phyloP scores from a whole-genome alignment of 1,140 invertebrate species.

The Muscidifurax raptorellus region DNA sequence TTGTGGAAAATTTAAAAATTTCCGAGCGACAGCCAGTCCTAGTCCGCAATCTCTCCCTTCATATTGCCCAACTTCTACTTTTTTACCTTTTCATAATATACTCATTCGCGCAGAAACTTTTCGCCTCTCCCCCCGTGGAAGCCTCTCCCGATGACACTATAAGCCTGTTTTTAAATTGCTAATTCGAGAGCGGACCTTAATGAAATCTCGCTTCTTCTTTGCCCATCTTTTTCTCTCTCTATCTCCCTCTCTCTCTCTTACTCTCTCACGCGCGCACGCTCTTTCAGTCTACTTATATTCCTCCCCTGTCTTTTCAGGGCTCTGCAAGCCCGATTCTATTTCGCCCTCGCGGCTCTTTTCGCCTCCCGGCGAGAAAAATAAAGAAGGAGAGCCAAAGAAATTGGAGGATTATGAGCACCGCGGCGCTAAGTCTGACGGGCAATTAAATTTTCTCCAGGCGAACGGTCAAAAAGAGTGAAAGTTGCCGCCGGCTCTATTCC shows the following conservation, averaged over 20 bases:
- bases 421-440: constrained; percentile 55
- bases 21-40: background rate
- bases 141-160: constrained; percentile 52
- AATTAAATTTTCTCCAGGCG: constrained; percentile 61
- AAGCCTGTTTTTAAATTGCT: constrained; percentile 69
- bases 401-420: constrained; percentile 60
- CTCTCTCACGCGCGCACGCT: too few species aligned
- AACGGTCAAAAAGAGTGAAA: constrained; percentile 56
- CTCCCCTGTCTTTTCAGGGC: constrained; percentile 33
- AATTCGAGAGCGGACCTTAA: constrained; percentile 64
- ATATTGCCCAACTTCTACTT: background rate
- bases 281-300: constrained; percentile 37
- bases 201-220: constrained; percentile 64
- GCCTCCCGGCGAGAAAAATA: constrained; percentile 53
- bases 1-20: background rate
- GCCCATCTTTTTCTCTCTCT: constrained; percentile 12
- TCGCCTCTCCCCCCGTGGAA: too few species aligned
- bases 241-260: background rate
- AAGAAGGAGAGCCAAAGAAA: constrained; percentile 55
- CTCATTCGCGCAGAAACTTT: constrained; percentile 35
- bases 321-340: constrained; percentile 6
- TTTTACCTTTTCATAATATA: constrained; percentile 39
- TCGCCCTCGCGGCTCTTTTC: constrained; percentile 32
- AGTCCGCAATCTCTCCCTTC: background rate
- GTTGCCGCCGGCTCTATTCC: background rate